Percentiles rank a stretch among this genome's conserved stretches.
phyloP scores from a whole-genome alignment of 2,113 vertebrate species.

The Leiothrix lutea region DNA sequence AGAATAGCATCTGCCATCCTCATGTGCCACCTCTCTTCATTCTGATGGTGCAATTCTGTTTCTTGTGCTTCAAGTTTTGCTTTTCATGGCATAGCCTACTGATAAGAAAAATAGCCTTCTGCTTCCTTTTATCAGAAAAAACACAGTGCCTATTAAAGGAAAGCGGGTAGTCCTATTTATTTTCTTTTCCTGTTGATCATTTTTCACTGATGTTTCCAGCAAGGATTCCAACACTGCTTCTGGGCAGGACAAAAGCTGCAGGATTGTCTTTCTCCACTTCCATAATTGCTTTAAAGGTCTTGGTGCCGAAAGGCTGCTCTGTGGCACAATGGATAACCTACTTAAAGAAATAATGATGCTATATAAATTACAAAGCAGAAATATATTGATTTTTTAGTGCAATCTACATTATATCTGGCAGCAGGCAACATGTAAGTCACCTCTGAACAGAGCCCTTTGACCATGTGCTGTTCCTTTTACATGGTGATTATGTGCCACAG shows the following conservation, averaged over 20 bases:
- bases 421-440: neutral
- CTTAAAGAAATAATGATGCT: slow-evolving; percentile 9
- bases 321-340: neutral
- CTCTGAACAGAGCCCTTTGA: neutral
- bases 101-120: neutral
- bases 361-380: neutral
- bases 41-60: neutral
- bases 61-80: neutral
- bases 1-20: neutral
- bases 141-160: neutral
- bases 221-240: neutral
- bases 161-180: neutral
- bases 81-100: neutral
- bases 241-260: neutral
- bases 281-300: neutral
- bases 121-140: neutral
- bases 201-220: neutral
- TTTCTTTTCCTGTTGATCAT: neutral
- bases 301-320: neutral
- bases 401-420: neutral
- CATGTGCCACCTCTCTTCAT: neutral
- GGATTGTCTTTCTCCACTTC: neutral
- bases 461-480: neutral
- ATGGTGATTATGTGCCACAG: neutral
- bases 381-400: neutral